Evolutionary conservation across 1,140 invertebrate genomes (phyloP), one percentile per base, ranked within the genome.

Genomic region (Trichomalopsis sarcophagae): DNA sequence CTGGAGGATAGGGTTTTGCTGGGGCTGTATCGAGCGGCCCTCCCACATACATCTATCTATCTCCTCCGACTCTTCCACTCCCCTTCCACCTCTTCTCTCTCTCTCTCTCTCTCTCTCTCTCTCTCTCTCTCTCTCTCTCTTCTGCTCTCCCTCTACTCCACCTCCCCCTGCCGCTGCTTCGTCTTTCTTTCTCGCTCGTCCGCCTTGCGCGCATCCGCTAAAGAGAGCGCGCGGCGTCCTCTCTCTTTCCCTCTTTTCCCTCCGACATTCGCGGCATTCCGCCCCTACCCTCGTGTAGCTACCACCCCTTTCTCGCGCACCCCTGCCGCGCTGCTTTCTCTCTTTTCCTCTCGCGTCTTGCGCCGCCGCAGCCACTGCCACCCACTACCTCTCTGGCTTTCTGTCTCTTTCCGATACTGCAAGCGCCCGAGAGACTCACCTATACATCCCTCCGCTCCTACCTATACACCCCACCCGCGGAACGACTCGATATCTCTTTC

Each of bases 31-130:
- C 93, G 92, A 93, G 92, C 92, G 92, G 91, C 91, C 92, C 92
- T 93, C 92, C 92, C 92, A 93, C 91, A 93, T 93, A 93, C 92
- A 93, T 92, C 91, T 93, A 93, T 93, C 92, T 93, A 92, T 93
- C 91, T 92, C 91, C 91, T 92, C 92, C 89, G 89, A 91, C 91
- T 66, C 21, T 50, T 27, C 73, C 17, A 3, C n/a, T 36, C 21
- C 27, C 33, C 62, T 21, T 27, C 21, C 62, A 62, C 27, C 62
- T 68, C 68, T 30, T 36, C 73, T 36, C 73, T 40, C 73, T 30
- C 27, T 71, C 68, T 71, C 23, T 71, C 68, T 71, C 68, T 71
- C 73, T 36, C 68, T 71, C 27, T 33, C 27, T 44, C 71, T 33
- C 71, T 33, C 71, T 33, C 71, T 27, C 23, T 40, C 74, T n/a